These are phyloP conservation scores for Rafetus swinhoei DNA, from an alignment of 2,113 vertebrate genomes.

Conservation along the genomic window DNA sequence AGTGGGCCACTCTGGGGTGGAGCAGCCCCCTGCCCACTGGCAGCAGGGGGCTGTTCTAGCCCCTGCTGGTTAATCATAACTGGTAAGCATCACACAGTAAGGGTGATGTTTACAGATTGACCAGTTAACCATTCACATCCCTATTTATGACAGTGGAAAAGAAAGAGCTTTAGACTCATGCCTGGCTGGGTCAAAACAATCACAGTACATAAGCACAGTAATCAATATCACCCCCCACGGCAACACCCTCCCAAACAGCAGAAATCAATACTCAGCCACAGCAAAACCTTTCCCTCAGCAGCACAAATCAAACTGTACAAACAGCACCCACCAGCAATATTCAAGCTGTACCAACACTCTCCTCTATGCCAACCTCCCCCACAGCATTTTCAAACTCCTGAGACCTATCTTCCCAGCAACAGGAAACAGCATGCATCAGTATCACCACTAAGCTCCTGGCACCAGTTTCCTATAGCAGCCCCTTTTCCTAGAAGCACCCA, in stretches of 20 bases:
- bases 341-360: not conserved
- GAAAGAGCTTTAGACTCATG: not conserved
- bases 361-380: fast-evolving
- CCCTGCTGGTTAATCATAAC: too few relatives aligned
- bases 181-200: not conserved
- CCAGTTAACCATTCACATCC: too few relatives aligned
- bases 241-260: not conserved
- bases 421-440: not conserved
- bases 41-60: too few relatives aligned
- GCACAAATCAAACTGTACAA: not conserved
- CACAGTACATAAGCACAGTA: not conserved
- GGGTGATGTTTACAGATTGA: too few relatives aligned
- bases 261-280: conserved; percentile 32
- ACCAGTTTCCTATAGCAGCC: not conserved
- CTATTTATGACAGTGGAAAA: not conserved
- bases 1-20: too few relatives aligned
- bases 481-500: not conserved
- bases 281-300: not conserved
- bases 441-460: not conserved
- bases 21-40: too few relatives aligned
- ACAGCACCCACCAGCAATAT: not conserved
- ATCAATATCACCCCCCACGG: not conserved
- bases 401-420: not conserved
- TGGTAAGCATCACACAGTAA: too few relatives aligned
- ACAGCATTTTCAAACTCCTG: not conserved